phyloP scores from a whole-genome alignment of 2,888 invertebrate genomes.

The Aquatica leii region DNA sequence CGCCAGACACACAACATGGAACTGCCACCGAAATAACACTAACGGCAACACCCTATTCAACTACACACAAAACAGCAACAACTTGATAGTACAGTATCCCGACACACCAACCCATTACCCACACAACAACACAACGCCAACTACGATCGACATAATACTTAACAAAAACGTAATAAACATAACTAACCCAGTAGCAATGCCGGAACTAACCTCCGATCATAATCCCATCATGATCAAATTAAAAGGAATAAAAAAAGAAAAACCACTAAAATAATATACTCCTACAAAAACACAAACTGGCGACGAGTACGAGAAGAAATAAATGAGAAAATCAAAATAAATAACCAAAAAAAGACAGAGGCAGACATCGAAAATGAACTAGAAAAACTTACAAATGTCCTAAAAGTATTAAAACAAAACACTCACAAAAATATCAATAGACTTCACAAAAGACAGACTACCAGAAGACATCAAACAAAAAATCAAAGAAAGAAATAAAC shows the following conservation, averaged over 20 bases:
- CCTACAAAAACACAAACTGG: conserved; percentile 11
- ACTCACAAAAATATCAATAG: background rate
- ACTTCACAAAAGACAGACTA: too few relatives aligned
- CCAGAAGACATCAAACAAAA: too few relatives aligned
- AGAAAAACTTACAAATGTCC: background rate
- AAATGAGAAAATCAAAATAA: background rate
- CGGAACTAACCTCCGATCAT: too few relatives aligned
- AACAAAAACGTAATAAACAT: conserved; percentile 19
- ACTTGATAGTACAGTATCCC: conserved; percentile 4
- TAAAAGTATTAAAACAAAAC: background rate
- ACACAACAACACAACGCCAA: conserved; percentile 14
- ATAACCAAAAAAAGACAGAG: background rate
- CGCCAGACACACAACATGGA: conserved; percentile 4
- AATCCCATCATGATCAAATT: too few relatives aligned
- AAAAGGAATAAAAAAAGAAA: background rate
- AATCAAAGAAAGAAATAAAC: background rate
- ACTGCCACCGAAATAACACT: conserved; percentile 15
- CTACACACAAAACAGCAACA: conserved; percentile 17
- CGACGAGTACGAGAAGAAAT: background rate
- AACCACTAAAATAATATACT: background rate
- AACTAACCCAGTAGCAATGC: background rate
- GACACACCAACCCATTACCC: conserved; percentile 24
- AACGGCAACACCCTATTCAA: conserved; percentile 27
- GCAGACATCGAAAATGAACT: background rate
- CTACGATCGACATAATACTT: conserved; percentile 24